Evolutionary conservation across 2,797 vertebrate genomes (phyloP), one percentile per base, ranked within the genome.

Genomic region (Sardinella longiceps): DNA sequence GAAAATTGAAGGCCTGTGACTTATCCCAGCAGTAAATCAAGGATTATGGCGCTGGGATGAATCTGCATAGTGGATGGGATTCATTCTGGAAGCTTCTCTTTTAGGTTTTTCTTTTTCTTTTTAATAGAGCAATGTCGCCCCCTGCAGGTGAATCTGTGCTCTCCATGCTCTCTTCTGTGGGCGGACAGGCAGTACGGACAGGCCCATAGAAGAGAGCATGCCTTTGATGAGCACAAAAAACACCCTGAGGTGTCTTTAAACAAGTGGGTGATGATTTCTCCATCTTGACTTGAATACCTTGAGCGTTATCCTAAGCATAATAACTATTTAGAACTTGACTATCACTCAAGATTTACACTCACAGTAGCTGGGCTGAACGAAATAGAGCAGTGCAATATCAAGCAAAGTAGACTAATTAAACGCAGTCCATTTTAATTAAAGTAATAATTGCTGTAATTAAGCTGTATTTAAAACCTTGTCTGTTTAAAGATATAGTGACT

Each of bases 401-500:
- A n/a, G n/a, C 15, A 33, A 74, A 74, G 20, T 9, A 74, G 18
- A 74, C 6, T 20, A 18, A 74, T 74, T 18, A 39, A 74, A 33
- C 33, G 12, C 46, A 48, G 46, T 1, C 10, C 37, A 15, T 18
- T 74, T 66, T 39, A 74, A 74, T 74, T 74, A 74, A 74, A 74
- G 30, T 74, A 74, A 74, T 74, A 74, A 74, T 74, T 20, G 37
- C 33, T 74, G 37, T 15, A 39, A 74, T 74, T 37, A 20, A 5
- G 30, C 18, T 20, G 15, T 28, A 37, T 23, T 39, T 37, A 74
- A 23, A 39, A 74, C 30, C 66, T 30, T 20, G 66, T 74, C 66
- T 74, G 66, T 66, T 66, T 28, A 66, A 66, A 66, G 25, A 66
- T 66, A 66, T 30, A 66, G 60, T 74, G 33, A 30, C 30, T 37